Evolutionary conservation across 1,140 invertebrate species (phyloP).

Genomic region (Macrotrachela quadricornifera): DNA sequence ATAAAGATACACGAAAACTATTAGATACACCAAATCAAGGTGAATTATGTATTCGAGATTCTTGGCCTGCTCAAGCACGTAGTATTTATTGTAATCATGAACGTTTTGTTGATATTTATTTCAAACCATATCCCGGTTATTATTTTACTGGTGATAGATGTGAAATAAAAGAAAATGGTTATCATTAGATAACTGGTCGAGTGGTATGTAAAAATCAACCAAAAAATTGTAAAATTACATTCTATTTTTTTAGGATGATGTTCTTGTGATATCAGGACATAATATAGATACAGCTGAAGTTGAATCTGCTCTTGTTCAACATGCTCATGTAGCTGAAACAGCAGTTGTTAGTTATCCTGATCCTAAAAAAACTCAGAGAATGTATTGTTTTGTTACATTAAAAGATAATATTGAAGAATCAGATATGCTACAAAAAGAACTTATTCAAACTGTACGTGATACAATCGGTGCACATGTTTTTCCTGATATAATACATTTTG

Average conservation of each 20-base stretch:
- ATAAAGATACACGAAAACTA: too few relatives aligned
- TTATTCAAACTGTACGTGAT: slow-evolving; percentile 16
- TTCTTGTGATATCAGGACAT: too few relatives aligned
- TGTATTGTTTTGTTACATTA: slow-evolving; percentile 28
- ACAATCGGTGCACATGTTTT: slow-evolving; percentile 24
- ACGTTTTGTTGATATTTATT: too few relatives aligned
- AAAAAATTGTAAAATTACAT: too few relatives aligned
- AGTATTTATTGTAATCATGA: too few relatives aligned
- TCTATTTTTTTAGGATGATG: too few relatives aligned
- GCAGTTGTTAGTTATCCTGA: slow-evolving; percentile 35
- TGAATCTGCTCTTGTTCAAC: slow-evolving; percentile 32
- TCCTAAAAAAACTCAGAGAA: slow-evolving; percentile 33
- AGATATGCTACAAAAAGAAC: slow-evolving; percentile 14
- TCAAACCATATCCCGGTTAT: slow-evolving; percentile 14
- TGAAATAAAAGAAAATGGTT: slow-evolving; percentile 19
- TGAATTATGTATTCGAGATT: too few relatives aligned
- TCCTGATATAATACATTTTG: slow-evolving; percentile 26
- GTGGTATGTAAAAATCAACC: slow-evolving; percentile 20
- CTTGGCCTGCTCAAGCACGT: too few relatives aligned
- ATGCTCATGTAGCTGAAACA: slow-evolving; percentile 27
- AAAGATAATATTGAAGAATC: slow-evolving; percentile 17
- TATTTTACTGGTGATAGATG: slow-evolving; percentile 35
- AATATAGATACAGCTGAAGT: slow-evolving; percentile 35
- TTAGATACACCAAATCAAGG: too few relatives aligned
- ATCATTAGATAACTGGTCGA: slow-evolving; percentile 33